Evolutionary conservation across 2,113 vertebrate species (phyloP), one percentile per base, ranked within the genome.

Genomic region (Anoura caudifer): DNA sequence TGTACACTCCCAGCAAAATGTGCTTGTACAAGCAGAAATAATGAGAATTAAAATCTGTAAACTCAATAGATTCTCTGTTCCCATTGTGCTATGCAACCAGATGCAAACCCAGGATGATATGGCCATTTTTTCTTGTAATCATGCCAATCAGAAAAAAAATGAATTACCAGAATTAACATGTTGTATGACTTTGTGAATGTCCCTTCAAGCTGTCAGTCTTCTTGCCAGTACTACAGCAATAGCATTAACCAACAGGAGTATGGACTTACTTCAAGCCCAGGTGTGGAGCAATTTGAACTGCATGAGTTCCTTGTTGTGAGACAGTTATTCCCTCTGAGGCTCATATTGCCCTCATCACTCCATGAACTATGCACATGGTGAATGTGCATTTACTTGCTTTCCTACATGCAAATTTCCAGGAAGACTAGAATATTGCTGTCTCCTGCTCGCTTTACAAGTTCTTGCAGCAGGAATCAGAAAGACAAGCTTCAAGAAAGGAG

Each of bases 181-280:
- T 95, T 98, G 24, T 96, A 92, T 98, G 97, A 98, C 98, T 98
- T 98, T 98, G 97, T 96, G 97, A 98, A 97, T 97, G 97, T 69
- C 98, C 97, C 93, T 98, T 98, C 97, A 98, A 98, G 88, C 96
- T 98, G 98, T 96, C 97, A 95, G 83, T 97, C 95, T 95, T 95
- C 56, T 91, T 98, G 98, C 98, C 98, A 98, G 96, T 94, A 87
- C 95, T 92, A 90, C 59, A 93, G 96, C 52, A 73, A 96, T 83
- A 96, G 81, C 94, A 93, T 97, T 97, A 98, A 98, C 82, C 97
- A 98, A 98, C 91, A 92, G 94, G 87, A 97, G 38, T 92, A 96
- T 96, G 98, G 97, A 97, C 87, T 96, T 91, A 95, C 98, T 99
- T 98, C 98, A 98, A 98, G 96, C 45, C 96, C 98, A 98, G 98